A percentile compares a stretch with the other conserved stretches of the same genome.
Conservation (phyloP, 1,140 invertebrate genomes). For the Diachasmimorpha longicaudata region DNA sequence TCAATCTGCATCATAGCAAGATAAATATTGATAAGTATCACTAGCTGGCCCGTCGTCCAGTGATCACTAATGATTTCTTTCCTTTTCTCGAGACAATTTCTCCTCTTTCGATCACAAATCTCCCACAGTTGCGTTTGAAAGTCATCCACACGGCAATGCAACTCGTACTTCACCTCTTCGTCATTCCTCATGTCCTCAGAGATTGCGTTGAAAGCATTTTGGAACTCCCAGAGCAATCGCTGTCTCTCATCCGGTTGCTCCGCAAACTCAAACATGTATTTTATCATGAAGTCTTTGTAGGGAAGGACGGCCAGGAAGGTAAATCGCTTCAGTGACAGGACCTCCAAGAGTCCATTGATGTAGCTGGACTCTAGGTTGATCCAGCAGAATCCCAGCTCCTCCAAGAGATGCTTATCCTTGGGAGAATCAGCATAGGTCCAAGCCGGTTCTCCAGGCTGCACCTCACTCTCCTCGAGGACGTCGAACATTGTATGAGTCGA, state of each 20-base stretch:
- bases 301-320: conserved; percentile 62
- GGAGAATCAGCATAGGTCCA: conserved; percentile 64
- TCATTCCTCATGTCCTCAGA: conserved; percentile 64
- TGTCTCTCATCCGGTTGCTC: conserved; percentile 64
- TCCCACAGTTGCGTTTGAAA: conserved; percentile 54
- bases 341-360: conserved; percentile 61
- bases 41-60: conserved; percentile 62
- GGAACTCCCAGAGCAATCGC: conserved; percentile 62
- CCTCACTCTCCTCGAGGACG: background rate
- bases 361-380: conserved; percentile 65
- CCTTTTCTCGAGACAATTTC: conserved; percentile 61
- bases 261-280: conserved; percentile 63
- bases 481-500: background rate
- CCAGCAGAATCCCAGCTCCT: conserved; percentile 64
- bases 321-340: conserved; percentile 63
- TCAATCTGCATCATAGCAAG: conserved; percentile 65
- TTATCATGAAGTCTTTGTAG: conserved; percentile 60
- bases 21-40: conserved; percentile 63
- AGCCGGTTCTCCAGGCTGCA: conserved; percentile 58
- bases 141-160: conserved; percentile 56
- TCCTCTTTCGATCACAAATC: conserved; percentile 64
- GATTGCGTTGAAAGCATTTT: conserved; percentile 65
- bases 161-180: conserved; percentile 56
- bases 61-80: conserved; percentile 59
- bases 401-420: conserved; percentile 49